Evolutionary conservation across 2,797 vertebrate species (phyloP), one percentile per base, ranked within the genome.

Genomic region (Erithacus rubecula): DNA sequence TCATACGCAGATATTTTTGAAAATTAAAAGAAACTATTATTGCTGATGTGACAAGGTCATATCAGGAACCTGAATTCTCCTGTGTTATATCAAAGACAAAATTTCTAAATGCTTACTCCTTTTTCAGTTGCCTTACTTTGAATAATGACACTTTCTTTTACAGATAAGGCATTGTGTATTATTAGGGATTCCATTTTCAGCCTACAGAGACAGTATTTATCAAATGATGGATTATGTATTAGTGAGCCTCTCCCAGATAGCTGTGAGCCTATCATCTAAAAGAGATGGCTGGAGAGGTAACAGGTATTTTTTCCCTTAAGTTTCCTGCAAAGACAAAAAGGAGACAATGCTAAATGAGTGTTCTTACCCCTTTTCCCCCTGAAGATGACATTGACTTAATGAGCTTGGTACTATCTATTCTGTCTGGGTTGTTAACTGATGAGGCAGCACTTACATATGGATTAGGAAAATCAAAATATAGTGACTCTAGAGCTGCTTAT

Each of bases 391-490:
- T 2, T 46, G 22, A 75, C 55, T 34, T 83, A 5, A 67, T 4
- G 7, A 84, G 32, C 18, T 87, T 5, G 0, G 2, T 41, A 60
- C 37, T 89, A 49, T 20, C 79, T 49, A 26, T 10, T 68, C 67
- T 83, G 32, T 47, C 72, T 65, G 18, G 7, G 21, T 5, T 62
- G 24, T 23, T 80, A 65, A 52, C 3, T 60, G 65, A 52, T 30
- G 39, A 76, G 56, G 30, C 24, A 79, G 30, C 12, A 30, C 9
- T 36, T 41, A 12, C 0, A 3, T 7, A 49, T 0, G 0, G 41
- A 70, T 52, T 55, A 83, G 56, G 87, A 89, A 84, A 93, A 69
- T 34, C 12, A 86, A 77, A 52, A 24, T 21, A 12, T 3, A 34
- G 44, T 29, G 29, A 51, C 21, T 46, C 51, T 39, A 43, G 18